These are phyloP conservation scores for Scaptomyza flava DNA, from an alignment of 2,888 invertebrate genomes.

Conservation along the genomic window DNA sequence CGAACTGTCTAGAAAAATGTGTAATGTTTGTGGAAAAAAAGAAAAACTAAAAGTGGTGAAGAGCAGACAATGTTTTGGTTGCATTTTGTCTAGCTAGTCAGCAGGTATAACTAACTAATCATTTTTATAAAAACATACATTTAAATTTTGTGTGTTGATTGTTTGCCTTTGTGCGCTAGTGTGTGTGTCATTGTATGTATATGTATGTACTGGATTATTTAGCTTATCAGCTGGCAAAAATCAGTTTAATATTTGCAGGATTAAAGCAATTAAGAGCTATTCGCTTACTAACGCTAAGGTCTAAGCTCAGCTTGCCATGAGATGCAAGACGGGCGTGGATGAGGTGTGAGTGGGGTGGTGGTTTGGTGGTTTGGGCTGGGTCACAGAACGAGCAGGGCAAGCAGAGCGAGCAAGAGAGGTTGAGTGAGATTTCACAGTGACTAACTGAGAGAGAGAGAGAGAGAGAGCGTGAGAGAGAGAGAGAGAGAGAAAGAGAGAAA, in stretches of 20 bases:
- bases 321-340: conserved; percentile 3
- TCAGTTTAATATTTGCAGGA: conserved; percentile 25
- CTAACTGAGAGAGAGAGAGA: conserved; percentile 4
- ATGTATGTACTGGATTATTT: conserved; percentile 12
- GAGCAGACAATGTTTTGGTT: conserved; percentile 33
- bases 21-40: neutral
- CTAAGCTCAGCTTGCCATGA: conserved; percentile 13
- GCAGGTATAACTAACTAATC: conserved; percentile 51
- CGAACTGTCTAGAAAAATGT: neutral
- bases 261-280: conserved; percentile 22
- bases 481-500: neutral
- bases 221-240: conserved; percentile 19
- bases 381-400: conserved; percentile 25
- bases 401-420: conserved; percentile 36
- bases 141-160: conserved; percentile 14
- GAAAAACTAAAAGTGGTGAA: neutral
- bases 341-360: neutral
- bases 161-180: conserved; percentile 28
- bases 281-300: conserved; percentile 8
- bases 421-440: conserved; percentile 10
- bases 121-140: conserved; percentile 38
- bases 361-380: neutral
- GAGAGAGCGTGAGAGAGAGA: too few relatives aligned
- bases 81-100: conserved; percentile 48
- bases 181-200: neutral